Evolutionary conservation across 2,113 vertebrate species (phyloP).

Genomic region (Rhineura floridana): DNA sequence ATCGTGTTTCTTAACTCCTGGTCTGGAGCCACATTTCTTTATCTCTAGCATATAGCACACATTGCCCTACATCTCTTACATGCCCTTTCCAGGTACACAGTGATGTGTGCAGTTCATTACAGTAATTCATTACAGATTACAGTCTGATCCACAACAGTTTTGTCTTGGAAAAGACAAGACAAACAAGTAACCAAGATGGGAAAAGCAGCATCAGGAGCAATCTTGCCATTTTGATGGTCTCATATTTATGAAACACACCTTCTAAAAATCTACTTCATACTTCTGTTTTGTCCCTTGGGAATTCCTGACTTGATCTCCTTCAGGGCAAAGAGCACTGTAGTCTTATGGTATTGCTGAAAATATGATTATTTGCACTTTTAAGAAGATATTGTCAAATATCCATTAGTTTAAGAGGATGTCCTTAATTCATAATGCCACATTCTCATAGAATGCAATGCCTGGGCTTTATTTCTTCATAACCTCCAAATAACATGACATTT

Average conservation of each 20-base stretch:
- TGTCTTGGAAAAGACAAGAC: slow-evolving; percentile 33
- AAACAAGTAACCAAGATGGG: slow-evolving; percentile 32
- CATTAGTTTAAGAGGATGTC: neutral
- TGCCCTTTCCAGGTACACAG: slow-evolving; percentile 60
- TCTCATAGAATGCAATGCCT: neutral
- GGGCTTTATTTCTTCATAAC: too few relatives aligned
- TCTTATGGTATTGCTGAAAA: neutral
- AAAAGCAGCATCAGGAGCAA: neutral
- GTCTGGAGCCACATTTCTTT: slow-evolving; percentile 39
- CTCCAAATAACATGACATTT: neutral
- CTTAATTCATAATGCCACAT: neutral
- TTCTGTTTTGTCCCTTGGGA: neutral
- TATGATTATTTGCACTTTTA: neutral
- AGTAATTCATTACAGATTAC: too few relatives aligned
- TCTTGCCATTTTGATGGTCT: neutral
- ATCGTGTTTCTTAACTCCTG: slow-evolving; percentile 58
- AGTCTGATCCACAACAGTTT: slow-evolving; percentile 44
- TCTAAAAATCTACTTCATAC: neutral
- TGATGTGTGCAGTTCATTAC: slow-evolving; percentile 45
- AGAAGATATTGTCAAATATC: neutral
- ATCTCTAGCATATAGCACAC: slow-evolving; percentile 47
- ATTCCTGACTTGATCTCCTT: neutral
- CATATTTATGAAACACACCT: neutral
- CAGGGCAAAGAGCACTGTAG: neutral
- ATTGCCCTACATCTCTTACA: slow-evolving; percentile 43